phyloP scores from a whole-genome alignment of 2,113 vertebrate species.

The Neogobius melanostomus region DNA sequence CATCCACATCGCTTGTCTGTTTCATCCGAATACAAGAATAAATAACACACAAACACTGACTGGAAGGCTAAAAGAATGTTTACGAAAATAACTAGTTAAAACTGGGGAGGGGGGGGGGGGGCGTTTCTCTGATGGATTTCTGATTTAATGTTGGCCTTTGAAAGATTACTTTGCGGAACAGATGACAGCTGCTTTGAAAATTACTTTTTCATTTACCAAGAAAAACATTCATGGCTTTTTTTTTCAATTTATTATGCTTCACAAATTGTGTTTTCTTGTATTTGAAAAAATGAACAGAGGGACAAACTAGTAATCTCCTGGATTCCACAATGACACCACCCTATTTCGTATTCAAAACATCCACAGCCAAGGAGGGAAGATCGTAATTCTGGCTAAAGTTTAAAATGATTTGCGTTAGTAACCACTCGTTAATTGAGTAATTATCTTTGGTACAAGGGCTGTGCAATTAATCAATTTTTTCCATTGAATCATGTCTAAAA shows the following conservation, averaged over 20 bases:
- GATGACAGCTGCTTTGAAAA: not conserved
- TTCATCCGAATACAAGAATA: not conserved
- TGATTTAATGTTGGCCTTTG: slow-evolving; percentile 4
- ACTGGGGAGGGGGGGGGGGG: no score
- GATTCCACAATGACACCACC: not conserved
- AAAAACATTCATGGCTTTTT: not conserved
- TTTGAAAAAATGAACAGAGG: not conserved
- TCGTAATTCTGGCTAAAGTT: no score
- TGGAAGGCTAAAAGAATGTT: not conserved
- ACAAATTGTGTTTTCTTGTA: not conserved
- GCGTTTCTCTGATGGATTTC: not conserved
- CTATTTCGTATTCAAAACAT: not conserved
- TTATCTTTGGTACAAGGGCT: no score
- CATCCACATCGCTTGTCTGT: not conserved
- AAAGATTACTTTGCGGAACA: slow-evolving; percentile 4
- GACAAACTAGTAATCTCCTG: not conserved
- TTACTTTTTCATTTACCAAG: not conserved
- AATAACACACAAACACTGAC: not conserved
- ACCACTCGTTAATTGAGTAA: no score
- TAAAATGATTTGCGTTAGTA: no score
- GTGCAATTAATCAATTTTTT: no score
- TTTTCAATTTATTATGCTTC: not conserved
- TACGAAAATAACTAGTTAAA: not conserved
- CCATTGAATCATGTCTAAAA: no score
- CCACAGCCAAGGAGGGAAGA: not conserved